Evolutionary conservation across 2,797 vertebrate genomes (phyloP), one percentile per base, ranked within the genome.

Genomic region (Takifugu ocellatus): DNA sequence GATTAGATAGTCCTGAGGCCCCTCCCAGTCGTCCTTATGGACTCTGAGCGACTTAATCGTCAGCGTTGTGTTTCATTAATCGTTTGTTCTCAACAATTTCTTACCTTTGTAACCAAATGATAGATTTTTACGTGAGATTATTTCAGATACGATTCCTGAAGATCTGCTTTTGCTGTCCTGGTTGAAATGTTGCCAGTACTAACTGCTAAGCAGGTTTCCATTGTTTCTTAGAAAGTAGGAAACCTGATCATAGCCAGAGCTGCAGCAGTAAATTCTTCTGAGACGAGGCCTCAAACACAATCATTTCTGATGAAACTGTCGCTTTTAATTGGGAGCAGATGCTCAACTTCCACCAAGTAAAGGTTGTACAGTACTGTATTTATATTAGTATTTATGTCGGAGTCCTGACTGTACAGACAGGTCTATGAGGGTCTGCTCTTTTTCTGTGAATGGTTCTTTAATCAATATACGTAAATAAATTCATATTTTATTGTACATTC

Each of bases 401-500:
- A 68, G 24, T 16, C 6, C n/a, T 62, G 1, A 33, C 25, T 59
- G 66, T 77, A 56, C 57, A 47, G 53, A 56, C 70, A 44, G 25
- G 27, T 73, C 57, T 56, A 49, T 52, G 60, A 42, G 27, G 55
- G 59, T 68, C 59, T 59, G 59, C 61, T 56, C 67, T 63, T 5
- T 82, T 77, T 71, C 49, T 73, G 48, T 76, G 59, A 81, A 68
- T 59, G 50, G 44, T 78, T 75, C 61, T 77, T 77, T 66, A 83
- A 86, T 85, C 77, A 84, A 55, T 78, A 79, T 82, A 21, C 14
- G 25, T 48, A 63, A 91, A 90, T 90, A 89, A 90, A 90, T 63
- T 49, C 60, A 79, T 86, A 87, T 91, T 91, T 91, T 87, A 88
- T 80, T 79, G 50, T 83, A 88, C 42, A 33, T 27, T 61, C 39